A percentile compares a stretch with the other conserved stretches of the same genome.
Conservation (phyloP, 2,113 vertebrate species). For the Petroica traversi region DNA sequence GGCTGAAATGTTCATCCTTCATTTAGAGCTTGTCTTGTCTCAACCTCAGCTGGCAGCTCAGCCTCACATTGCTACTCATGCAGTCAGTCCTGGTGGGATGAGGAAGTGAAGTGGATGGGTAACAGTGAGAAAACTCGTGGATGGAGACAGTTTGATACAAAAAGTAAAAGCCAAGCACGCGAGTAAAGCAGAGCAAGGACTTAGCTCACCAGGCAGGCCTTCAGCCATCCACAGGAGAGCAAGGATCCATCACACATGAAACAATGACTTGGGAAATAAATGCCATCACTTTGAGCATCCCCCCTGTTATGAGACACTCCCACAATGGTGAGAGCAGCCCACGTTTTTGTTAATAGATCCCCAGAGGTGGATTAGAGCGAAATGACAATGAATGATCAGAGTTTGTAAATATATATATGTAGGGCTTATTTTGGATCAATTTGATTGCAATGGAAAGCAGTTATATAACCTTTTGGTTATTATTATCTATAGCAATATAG, state of each 20-base stretch:
- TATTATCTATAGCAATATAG: neutral
- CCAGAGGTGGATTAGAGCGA: neutral
- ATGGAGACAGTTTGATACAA: neutral
- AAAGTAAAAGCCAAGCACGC: neutral
- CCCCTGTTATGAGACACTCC: fast-evolving
- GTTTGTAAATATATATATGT: neutral
- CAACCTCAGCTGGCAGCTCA: neutral
- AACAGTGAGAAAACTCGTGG: fast-evolving
- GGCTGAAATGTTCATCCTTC: neutral
- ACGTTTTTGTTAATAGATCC: neutral
- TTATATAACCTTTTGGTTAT: neutral
- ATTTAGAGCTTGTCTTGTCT: neutral
- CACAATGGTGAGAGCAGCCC: neutral
- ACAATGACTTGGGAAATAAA: neutral
- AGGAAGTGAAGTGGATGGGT: neutral
- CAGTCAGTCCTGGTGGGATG: fast-evolving
- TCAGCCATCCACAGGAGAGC: neutral
- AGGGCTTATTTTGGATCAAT: neutral
- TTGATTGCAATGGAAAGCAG: neutral
- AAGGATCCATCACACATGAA: fast-evolving
- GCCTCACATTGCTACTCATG: fast-evolving
- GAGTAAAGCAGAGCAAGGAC: neutral
- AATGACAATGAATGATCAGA: neutral
- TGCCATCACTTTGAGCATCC: fast-evolving
- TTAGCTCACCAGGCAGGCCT: neutral